These are phyloP conservation scores for Leucophora obtusa DNA, from an alignment of 2,888 invertebrate genomes.

Conservation along the genomic window DNA sequence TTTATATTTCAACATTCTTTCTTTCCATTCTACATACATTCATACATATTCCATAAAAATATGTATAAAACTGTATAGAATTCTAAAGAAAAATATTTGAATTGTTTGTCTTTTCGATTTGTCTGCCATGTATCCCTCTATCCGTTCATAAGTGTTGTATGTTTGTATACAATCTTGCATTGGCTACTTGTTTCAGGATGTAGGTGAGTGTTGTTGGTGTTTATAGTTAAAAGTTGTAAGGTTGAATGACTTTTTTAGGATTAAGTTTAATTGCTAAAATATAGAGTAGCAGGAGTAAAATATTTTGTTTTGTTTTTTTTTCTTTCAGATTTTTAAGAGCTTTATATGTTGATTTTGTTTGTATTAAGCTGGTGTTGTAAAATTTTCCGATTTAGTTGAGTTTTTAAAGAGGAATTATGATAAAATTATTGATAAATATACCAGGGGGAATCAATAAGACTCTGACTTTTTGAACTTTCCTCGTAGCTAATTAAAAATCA, in stretches of 20 bases:
- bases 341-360: slow-evolving; percentile 11
- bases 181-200: slow-evolving; percentile 58
- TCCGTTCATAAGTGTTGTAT: slow-evolving; percentile 50
- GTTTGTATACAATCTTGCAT: slow-evolving; percentile 11
- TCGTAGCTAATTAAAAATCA: too few relatives aligned
- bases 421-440: too few relatives aligned
- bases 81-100: slow-evolving; percentile 62
- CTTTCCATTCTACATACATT: neutral
- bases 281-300: neutral
- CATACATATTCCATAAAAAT: neutral
- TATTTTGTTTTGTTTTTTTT: neutral
- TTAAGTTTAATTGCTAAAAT: slow-evolving; percentile 62
- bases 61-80: slow-evolving; percentile 56
- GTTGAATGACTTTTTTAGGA: slow-evolving; percentile 64
- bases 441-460: too few relatives aligned
- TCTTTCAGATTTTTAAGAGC: slow-evolving; percentile 22
- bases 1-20: slow-evolving; percentile 33
- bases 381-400: neutral
- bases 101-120: slow-evolving; percentile 65
- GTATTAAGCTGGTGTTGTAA: neutral
- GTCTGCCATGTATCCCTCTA: slow-evolving; percentile 63
- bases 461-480: too few relatives aligned
- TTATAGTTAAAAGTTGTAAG: slow-evolving; percentile 50
- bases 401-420: too few relatives aligned
- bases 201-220: slow-evolving; percentile 60